phyloP scores from a whole-genome alignment of 2,113 vertebrate species.

The Misgurnus anguillicaudatus region DNA sequence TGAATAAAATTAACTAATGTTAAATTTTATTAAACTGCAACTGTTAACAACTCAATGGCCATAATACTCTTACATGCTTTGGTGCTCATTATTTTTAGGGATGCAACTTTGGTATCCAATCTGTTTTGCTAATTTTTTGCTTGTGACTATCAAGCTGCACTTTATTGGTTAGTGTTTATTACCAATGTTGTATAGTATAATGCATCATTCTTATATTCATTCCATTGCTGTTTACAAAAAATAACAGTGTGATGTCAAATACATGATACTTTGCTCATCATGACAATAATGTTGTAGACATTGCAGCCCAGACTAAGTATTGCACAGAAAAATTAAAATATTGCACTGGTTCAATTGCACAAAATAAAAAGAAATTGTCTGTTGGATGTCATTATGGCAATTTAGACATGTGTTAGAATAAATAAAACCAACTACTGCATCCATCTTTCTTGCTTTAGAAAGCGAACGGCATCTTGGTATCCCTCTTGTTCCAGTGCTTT shows the following conservation, averaged over 20 bases:
- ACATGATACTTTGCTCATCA: too few relatives aligned
- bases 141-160: slow-evolving; percentile 17
- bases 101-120: slow-evolving; percentile 30
- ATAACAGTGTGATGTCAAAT: too few relatives aligned
- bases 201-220: too few relatives aligned
- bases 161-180: too few relatives aligned
- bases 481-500: slow-evolving; percentile 73
- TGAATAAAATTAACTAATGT: too few relatives aligned
- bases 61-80: slow-evolving; percentile 32
- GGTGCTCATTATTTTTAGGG: neutral
- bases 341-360: neutral
- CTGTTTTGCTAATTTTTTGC: slow-evolving; percentile 32
- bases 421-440: slow-evolving; percentile 63
- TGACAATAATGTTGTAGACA: neutral
- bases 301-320: neutral
- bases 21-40: slow-evolving; percentile 13
- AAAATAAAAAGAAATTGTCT: too few relatives aligned
- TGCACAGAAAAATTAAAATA: neutral
- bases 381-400: neutral
- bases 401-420: neutral
- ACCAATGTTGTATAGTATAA: too few relatives aligned
- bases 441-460: slow-evolving; percentile 81
- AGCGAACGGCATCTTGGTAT: slow-evolving; percentile 77
- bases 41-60: slow-evolving; percentile 15
- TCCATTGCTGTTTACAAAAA: too few relatives aligned